These are phyloP conservation scores for Eupithecia subfuscata DNA, from an alignment of 2,888 invertebrate species.

Conservation along the genomic window DNA sequence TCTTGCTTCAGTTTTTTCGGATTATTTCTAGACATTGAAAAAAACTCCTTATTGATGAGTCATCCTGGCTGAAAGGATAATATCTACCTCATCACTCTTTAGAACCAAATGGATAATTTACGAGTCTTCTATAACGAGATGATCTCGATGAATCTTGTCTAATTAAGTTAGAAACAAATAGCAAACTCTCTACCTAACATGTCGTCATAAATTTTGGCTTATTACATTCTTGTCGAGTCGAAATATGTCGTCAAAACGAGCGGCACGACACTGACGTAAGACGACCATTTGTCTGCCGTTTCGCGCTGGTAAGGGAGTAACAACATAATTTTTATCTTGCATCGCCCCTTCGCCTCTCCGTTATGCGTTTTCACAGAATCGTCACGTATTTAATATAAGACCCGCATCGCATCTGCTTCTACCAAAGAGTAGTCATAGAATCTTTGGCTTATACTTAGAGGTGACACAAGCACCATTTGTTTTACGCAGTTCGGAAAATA, in stretches of 20 bases:
- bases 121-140: not conserved
- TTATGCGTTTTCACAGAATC: not conserved
- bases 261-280: slow-evolving; percentile 23
- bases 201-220: slow-evolving; percentile 29
- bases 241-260: slow-evolving; percentile 24
- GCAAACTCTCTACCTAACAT: slow-evolving; percentile 10
- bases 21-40: not conserved
- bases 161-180: slow-evolving; percentile 17
- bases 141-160: not conserved
- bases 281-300: slow-evolving; percentile 19
- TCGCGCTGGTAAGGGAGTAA: not conserved
- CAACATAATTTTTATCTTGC: slow-evolving; percentile 3
- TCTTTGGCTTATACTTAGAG: too few species aligned
- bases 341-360: not conserved
- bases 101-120: not conserved
- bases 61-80: not conserved
- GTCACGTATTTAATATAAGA: slow-evolving; percentile 3
- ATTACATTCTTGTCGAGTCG: slow-evolving; percentile 33
- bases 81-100: not conserved
- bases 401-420: slow-evolving; percentile 1
- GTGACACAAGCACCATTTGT: not conserved
- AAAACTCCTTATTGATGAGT: not conserved
- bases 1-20: not conserved
- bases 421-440: too few species aligned
- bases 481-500: not conserved